These are phyloP conservation scores for Nothobranchius kuhntae DNA, from an alignment of 2,113 vertebrate genomes.

Conservation along the genomic window DNA sequence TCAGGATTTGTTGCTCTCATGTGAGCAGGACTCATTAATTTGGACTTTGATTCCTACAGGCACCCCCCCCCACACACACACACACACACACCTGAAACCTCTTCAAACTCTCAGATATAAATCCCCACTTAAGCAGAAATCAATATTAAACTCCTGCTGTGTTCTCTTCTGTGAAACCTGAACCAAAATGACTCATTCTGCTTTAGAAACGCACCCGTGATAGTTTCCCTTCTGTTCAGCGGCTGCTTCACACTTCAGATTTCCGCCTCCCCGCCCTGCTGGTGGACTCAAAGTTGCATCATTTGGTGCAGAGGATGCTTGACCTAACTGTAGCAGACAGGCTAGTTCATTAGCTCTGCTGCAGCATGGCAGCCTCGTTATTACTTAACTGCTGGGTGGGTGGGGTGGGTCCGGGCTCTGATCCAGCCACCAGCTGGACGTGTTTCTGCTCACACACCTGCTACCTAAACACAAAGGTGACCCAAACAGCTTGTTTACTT, in stretches of 20 bases:
- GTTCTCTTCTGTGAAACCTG: constrained; percentile 1
- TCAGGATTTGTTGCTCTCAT: neutral
- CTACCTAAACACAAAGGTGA: neutral
- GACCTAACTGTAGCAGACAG: neutral
- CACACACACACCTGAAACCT: constrained; percentile 7
- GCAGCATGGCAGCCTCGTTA: constrained; percentile 4
- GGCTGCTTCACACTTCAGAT: neutral
- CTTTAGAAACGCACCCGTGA: neutral
- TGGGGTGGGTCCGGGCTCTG: no score
- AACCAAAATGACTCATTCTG: neutral
- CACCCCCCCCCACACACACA: neutral
- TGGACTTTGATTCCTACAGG: constrained; percentile 7
- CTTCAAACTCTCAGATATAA: neutral
- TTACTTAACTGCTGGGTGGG: constrained; percentile 20
- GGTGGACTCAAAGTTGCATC: constrained; percentile 27
- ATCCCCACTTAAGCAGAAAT: neutral
- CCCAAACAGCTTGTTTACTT: neutral
- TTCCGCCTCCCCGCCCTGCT: neutral
- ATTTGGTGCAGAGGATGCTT: constrained; percentile 36
- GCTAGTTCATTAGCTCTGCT: constrained; percentile 2
- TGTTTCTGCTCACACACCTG: neutral
- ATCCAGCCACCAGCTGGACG: constrained; percentile 7
- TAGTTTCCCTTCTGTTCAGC: neutral
- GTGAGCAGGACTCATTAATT: constrained; percentile 10
- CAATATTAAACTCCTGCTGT: neutral